Base-by-base conservation (phyloP, 2,888 invertebrate genomes). In the Himalopsyche anomala region DNA sequence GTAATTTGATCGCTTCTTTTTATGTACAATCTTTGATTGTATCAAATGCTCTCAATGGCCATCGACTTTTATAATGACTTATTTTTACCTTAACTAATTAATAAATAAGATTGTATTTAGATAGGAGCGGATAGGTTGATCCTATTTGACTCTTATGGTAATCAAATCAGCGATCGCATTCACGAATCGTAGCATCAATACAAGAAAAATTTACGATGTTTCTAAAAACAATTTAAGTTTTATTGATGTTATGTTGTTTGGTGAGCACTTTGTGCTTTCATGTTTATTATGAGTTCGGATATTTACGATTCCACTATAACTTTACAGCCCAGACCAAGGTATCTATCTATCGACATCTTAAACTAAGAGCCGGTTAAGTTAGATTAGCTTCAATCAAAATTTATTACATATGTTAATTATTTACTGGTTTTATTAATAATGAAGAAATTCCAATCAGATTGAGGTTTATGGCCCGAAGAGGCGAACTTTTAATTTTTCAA, bases 391-490 rank as follows among this genome's bases (percentile, higher is more conserved):
- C 62, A 62, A 62, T 62, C 62, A 62, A 62, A 62, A 62, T 62
- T 62, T 62, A 62, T 62, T 62, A 11, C 28, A 28, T 62, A 62
- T 62, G 62, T 62, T 62, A 62, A 62, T 62, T 62, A 19, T 62
- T 62, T 9, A 62, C 62, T 62, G 62, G 62, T 62, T 62, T 62
- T 62, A 19, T 62, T 62, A 62, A 62, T 19, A 62, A 62, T 15
- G 62, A 62, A 62, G 62, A 62, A 62, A 19, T 62, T 62, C 62
- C 62, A 62, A 62, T 62, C 62, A 62, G 28, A 19, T n/a, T 62
- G 62, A 19, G 62, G 19, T 62, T 62, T 19, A 62, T 62, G 6
- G 62, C 19, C 19, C 62, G 28, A 62, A 62, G n/a, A 62, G 0
- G 11, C 62, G 19, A 62, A 19, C 62, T 62, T 6, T 5, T 62